A percentile compares a stretch with the other conserved stretches of the same genome.
These are phyloP conservation scores for Manduca sexta DNA, from an alignment of 1,140 invertebrate genomes.

Conservation along the genomic window DNA sequence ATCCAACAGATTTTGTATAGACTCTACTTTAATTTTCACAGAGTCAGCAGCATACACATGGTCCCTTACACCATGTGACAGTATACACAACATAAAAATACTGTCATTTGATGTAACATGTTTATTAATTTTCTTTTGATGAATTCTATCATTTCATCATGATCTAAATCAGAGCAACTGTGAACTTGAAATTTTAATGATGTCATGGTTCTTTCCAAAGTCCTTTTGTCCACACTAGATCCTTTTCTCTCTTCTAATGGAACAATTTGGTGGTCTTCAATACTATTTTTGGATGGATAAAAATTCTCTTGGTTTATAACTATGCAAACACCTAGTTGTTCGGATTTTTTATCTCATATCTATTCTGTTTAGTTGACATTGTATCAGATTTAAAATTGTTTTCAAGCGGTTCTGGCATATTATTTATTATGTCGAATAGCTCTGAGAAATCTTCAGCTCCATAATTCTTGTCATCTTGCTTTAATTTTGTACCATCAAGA, in stretches of 20 bases:
- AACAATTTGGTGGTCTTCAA: slow-evolving; percentile 21
- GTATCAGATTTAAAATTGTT: slow-evolving; percentile 44
- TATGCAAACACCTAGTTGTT: slow-evolving; percentile 49
- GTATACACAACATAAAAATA: slow-evolving; percentile 58
- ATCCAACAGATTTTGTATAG: slow-evolving; percentile 53
- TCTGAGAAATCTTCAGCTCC: no score
- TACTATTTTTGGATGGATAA: slow-evolving; percentile 52
- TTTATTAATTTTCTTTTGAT: slow-evolving; percentile 40
- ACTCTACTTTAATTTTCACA: slow-evolving; percentile 53
- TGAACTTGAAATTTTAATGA: slow-evolving; percentile 48
- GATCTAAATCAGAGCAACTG: slow-evolving; percentile 36
- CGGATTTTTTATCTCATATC: slow-evolving; percentile 46
- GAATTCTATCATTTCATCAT: slow-evolving; percentile 38
- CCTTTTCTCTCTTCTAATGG: slow-evolving; percentile 33
- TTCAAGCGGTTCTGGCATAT: background rate
- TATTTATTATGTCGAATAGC: background rate
- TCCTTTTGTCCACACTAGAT: slow-evolving; percentile 41
- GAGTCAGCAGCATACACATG: slow-evolving; percentile 62
- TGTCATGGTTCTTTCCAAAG: slow-evolving; percentile 41
- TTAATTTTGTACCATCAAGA: no score
- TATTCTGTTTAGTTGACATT: slow-evolving; percentile 16
- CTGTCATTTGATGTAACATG: slow-evolving; percentile 42
- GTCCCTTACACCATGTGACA: slow-evolving; percentile 58
- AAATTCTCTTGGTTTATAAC: slow-evolving; percentile 66
- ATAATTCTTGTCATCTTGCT: no score